Conservation (phyloP, 2,797 vertebrate species). For the Acipenser transmontanus region DNA sequence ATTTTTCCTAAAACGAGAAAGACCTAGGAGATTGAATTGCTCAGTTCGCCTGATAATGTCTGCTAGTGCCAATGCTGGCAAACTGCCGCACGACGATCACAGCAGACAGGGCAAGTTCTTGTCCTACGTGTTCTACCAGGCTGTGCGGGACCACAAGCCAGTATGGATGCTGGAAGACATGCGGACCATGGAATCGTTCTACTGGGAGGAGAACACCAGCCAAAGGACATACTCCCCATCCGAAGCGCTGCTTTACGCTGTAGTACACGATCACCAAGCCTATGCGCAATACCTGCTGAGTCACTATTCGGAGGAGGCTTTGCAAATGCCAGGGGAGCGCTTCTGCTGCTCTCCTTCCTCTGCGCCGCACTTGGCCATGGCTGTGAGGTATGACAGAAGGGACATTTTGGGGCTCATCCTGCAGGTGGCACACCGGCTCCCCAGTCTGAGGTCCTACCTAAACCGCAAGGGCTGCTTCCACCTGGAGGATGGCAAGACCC, state of each 20-base stretch:
- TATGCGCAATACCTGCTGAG: conserved; percentile 73
- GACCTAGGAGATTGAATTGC: not conserved
- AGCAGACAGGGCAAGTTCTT: conserved; percentile 59
- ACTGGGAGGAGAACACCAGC: conserved; percentile 65
- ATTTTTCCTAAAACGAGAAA: not conserved
- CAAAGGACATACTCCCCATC: conserved; percentile 69
- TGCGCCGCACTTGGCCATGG: conserved; percentile 71
- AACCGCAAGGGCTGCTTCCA: conserved; percentile 61
- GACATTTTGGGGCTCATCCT: conserved; percentile 73
- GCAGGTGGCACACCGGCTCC: conserved; percentile 59
- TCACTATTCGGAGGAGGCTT: conserved; percentile 66
- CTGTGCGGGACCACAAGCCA: conserved; percentile 75
- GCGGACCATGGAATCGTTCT: conserved; percentile 75
- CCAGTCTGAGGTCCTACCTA: conserved; percentile 53
- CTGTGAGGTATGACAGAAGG: conserved; percentile 72
- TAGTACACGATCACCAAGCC: conserved; percentile 77
- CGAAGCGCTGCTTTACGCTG: conserved; percentile 79
- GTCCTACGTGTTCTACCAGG: conserved; percentile 76
- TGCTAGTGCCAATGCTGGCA: conserved; percentile 31
- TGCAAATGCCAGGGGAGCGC: conserved; percentile 68
- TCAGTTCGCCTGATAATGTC: conserved; percentile 33
- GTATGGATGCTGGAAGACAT: conserved; percentile 82
- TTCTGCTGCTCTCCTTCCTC: conserved; percentile 72
- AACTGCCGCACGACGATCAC: conserved; percentile 47
- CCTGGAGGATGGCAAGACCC: conserved; percentile 66